Conservation (phyloP, 2,797 vertebrate genomes). For the Protosalanx chinensis region DNA sequence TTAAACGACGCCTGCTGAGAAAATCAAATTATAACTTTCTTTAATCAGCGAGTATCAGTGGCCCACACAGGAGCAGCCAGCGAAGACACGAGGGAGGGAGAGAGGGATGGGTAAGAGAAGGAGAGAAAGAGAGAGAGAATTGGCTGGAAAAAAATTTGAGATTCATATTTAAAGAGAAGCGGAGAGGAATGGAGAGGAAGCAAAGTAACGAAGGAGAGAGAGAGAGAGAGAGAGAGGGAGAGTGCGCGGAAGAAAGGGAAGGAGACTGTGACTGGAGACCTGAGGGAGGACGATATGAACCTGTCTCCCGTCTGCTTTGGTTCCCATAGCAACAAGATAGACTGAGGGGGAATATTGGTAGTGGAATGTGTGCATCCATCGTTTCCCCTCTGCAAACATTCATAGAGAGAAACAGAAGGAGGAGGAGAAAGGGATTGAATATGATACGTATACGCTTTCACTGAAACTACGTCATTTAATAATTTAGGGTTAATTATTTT, state of each 20-base stretch:
- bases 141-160: background rate
- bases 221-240: background rate
- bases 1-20: conserved; percentile 77
- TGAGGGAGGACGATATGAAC: conserved; percentile 76
- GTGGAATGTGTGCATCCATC: conserved; percentile 74
- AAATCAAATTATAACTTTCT: conserved; percentile 80
- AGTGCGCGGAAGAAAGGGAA: conserved; percentile 5
- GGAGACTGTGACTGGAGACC: conserved; percentile 64
- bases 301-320: conserved; percentile 75
- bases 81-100: conserved; percentile 42
- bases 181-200: background rate
- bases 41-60: conserved; percentile 78
- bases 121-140: conserved; percentile 19
- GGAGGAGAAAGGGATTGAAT: no score
- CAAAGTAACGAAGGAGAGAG: background rate
- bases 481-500: no score
- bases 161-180: background rate
- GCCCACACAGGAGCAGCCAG: conserved; percentile 73
- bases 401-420: conserved; percentile 29
- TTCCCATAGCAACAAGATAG: conserved; percentile 78
- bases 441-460: background rate
- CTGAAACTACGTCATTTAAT: no score
- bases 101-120: background rate
- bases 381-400: conserved; percentile 67
- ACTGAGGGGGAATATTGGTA: conserved; percentile 68